phyloP scores from a whole-genome alignment of 2,888 invertebrate genomes.

The Dryocosmus kuriphilus region DNA sequence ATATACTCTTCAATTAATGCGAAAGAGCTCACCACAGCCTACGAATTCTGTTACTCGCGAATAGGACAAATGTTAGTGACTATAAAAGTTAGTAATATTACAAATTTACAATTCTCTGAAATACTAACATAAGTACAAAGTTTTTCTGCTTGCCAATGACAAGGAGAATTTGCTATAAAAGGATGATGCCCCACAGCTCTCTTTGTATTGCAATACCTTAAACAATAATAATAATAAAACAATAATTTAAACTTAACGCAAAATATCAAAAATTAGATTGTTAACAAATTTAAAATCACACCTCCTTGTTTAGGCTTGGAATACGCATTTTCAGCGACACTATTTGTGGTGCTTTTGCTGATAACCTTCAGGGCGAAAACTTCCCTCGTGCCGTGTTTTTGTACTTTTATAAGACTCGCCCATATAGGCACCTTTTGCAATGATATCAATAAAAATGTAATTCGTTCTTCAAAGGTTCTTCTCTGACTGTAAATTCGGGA shows the following conservation, averaged over 20 bases:
- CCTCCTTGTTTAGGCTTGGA: slow-evolving; percentile 91
- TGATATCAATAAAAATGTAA: slow-evolving; percentile 84
- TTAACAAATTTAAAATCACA: slow-evolving; percentile 43
- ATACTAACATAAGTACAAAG: slow-evolving; percentile 89
- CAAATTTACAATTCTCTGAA: slow-evolving; percentile 43
- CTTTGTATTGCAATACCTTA: slow-evolving; percentile 89
- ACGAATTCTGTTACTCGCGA: slow-evolving; percentile 90
- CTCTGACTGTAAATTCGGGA: slow-evolving; percentile 89
- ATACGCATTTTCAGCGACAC: slow-evolving; percentile 88
- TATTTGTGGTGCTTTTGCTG: slow-evolving; percentile 90
- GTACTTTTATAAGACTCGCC: slow-evolving; percentile 92
- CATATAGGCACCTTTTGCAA: slow-evolving; percentile 95
- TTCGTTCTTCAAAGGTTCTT: slow-evolving; percentile 69
- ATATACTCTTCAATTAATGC: slow-evolving; percentile 86
- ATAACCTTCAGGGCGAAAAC: slow-evolving; percentile 92
- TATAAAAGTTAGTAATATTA: slow-evolving; percentile 1
- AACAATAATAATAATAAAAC: too few species aligned
- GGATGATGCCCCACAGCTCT: slow-evolving; percentile 91
- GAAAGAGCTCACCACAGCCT: slow-evolving; percentile 90
- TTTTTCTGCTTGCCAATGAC: slow-evolving; percentile 92
- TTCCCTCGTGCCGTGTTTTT: slow-evolving; percentile 82
- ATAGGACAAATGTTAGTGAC: slow-evolving; percentile 20
- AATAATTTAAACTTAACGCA: too few species aligned
- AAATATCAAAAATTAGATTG: too few species aligned
- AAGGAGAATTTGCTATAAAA: slow-evolving; percentile 88